Percentiles rank a stretch among this genome's conserved stretches.
Evolutionary conservation across 1,140 invertebrate species (phyloP).

Genomic region (Drosophila mauritiana): DNA sequence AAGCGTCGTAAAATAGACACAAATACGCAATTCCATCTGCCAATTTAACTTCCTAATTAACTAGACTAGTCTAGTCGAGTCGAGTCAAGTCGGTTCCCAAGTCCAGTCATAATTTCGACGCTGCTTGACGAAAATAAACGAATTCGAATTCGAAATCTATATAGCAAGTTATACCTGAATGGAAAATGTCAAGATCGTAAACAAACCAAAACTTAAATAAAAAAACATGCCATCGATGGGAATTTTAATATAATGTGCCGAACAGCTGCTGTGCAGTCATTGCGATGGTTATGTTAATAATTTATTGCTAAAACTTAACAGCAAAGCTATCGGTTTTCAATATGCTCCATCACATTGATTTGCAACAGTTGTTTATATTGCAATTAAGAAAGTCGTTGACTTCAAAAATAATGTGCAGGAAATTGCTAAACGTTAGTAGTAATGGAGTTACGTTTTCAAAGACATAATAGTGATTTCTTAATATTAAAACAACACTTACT

Average conservation of each 20-base stretch:
- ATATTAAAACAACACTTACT: conserved; percentile 12
- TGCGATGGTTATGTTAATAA: not conserved
- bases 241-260: too few relatives aligned
- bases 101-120: conserved; percentile 15
- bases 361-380: not conserved
- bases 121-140: conserved; percentile 26
- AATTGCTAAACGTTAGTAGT: not conserved
- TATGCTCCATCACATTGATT: not conserved
- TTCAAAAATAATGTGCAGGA: not conserved
- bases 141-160: conserved; percentile 53
- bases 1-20: conserved; percentile 45
- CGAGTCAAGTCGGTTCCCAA: conserved; percentile 18
- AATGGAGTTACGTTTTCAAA: not conserved
- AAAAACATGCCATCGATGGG: conserved; percentile 12
- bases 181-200: conserved; percentile 79
- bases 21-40: conserved; percentile 19
- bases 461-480: not conserved
- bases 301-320: not conserved
- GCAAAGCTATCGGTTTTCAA: not conserved
- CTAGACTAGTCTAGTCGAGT: conserved; percentile 50
- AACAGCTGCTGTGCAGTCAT: not conserved
- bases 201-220: conserved; percentile 27
- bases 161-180: conserved; percentile 68
- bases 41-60: conserved; percentile 58
- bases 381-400: conserved; percentile 7